Conservation (phyloP, 2,888 invertebrate genomes). For the Timema podura region DNA sequence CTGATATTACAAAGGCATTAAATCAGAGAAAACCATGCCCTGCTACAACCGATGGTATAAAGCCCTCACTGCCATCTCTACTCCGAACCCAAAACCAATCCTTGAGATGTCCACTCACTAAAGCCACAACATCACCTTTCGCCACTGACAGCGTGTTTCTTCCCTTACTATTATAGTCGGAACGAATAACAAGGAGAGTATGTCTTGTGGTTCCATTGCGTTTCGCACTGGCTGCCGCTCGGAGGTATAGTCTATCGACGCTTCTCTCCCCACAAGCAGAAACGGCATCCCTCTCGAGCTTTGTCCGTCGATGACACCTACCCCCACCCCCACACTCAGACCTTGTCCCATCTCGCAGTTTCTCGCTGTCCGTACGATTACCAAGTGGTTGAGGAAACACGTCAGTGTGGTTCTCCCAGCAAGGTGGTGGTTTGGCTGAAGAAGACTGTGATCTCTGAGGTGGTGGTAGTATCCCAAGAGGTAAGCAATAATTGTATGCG, state of each 20-base stretch:
- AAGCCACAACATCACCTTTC: conserved; percentile 71
- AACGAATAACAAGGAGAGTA: conserved; percentile 65
- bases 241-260: conserved; percentile 66
- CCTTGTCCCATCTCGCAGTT: conserved; percentile 58
- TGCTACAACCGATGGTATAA: conserved; percentile 72
- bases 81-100: conserved; percentile 77
- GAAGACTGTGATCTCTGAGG: conserved; percentile 39
- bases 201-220: conserved; percentile 48
- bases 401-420: conserved; percentile 79
- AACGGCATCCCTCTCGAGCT: conserved; percentile 29
- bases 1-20: too few species aligned
- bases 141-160: conserved; percentile 58
- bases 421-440: conserved; percentile 59
- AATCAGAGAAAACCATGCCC: conserved; percentile 69
- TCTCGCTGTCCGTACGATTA: conserved; percentile 77
- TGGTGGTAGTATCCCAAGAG: conserved; percentile 67
- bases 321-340: conserved; percentile 52
- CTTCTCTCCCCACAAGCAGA: conserved; percentile 62
- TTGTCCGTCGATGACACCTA: conserved; percentile 21
- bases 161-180: conserved; percentile 60
- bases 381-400: conserved; percentile 70
- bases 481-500: conserved; percentile 69
- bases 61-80: conserved; percentile 66
- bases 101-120: conserved; percentile 55
- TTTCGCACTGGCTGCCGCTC: conserved; percentile 55